These are phyloP conservation scores for Apamea epomidion DNA, from an alignment of 2,888 invertebrate species.

Conservation along the genomic window DNA sequence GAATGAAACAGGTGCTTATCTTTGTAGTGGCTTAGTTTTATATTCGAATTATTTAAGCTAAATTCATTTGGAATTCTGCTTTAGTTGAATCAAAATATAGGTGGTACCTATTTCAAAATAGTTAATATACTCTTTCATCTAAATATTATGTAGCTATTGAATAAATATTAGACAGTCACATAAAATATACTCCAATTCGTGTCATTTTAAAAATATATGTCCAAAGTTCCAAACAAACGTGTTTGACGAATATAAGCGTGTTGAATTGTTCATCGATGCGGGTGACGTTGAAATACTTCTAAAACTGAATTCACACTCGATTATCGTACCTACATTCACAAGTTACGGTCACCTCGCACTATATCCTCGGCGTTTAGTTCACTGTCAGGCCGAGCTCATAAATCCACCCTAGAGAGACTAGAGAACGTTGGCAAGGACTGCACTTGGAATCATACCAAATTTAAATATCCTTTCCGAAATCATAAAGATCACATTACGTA, in stretches of 20 bases:
- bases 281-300: slow-evolving; percentile 62
- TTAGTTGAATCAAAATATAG: background rate
- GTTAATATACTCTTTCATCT: background rate
- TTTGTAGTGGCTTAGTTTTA: background rate
- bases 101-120: background rate
- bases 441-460: slow-evolving; percentile 86
- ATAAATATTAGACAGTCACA: background rate
- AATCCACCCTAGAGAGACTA: slow-evolving; percentile 79
- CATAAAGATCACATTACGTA: slow-evolving; percentile 80
- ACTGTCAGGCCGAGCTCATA: slow-evolving; percentile 77
- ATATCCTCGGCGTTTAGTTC: slow-evolving; percentile 61
- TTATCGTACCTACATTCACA: slow-evolving; percentile 59
- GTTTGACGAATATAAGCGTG: slow-evolving; percentile 47
- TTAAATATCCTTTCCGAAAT: slow-evolving; percentile 84
- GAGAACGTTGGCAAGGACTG: slow-evolving; percentile 82
- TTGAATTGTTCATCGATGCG: slow-evolving; percentile 46
- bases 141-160: background rate
- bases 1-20: background rate
- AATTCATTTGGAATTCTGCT: background rate
- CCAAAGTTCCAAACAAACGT: slow-evolving; percentile 28
- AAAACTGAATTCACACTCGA: slow-evolving; percentile 66
- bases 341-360: slow-evolving; percentile 62
- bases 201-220: slow-evolving; percentile 25
- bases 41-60: background rate
- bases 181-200: background rate